These are phyloP conservation scores for Hoplostethus mediterraneus DNA, from an alignment of 2,797 vertebrate species.

Conservation along the genomic window DNA sequence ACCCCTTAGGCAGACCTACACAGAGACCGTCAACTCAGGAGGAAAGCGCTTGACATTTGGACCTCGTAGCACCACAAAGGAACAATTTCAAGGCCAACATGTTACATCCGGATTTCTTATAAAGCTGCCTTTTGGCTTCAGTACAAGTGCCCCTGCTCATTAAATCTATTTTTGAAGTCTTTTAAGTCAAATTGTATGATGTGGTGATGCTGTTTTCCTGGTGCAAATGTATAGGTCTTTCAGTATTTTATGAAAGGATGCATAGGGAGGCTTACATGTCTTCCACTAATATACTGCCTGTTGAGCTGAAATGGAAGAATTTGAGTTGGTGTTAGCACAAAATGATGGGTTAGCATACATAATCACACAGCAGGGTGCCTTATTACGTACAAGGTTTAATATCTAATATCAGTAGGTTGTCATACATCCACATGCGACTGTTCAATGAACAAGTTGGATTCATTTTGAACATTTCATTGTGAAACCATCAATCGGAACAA, in stretches of 20 bases:
- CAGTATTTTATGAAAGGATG: slow-evolving; percentile 75
- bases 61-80: slow-evolving; percentile 80
- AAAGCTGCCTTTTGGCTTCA: slow-evolving; percentile 38
- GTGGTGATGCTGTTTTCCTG: slow-evolving; percentile 75
- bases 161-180: slow-evolving; percentile 30
- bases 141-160: slow-evolving; percentile 20
- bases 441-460: slow-evolving; percentile 15
- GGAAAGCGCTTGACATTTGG: slow-evolving; percentile 84
- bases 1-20: slow-evolving; percentile 72
- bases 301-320: slow-evolving; percentile 90
- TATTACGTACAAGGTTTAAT: slow-evolving; percentile 20
- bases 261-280: slow-evolving; percentile 88
- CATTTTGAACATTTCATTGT: slow-evolving; percentile 2
- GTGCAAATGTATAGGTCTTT: slow-evolving; percentile 85
- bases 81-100: slow-evolving; percentile 48
- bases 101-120: slow-evolving; percentile 31
- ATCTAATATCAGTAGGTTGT: slow-evolving; percentile 13
- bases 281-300: slow-evolving; percentile 89
- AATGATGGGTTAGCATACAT: slow-evolving; percentile 49
- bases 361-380: slow-evolving; percentile 60
- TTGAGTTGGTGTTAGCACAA: slow-evolving; percentile 82
- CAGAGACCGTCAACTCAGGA: slow-evolving; percentile 68
- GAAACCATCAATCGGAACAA: slow-evolving; percentile 20
- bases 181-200: slow-evolving; percentile 50
- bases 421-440: slow-evolving; percentile 42